A percentile compares a stretch with the other conserved stretches of the same genome.
Evolutionary conservation across 2,797 vertebrate genomes (phyloP).

Genomic region (Sarcophilus harrisii): DNA sequence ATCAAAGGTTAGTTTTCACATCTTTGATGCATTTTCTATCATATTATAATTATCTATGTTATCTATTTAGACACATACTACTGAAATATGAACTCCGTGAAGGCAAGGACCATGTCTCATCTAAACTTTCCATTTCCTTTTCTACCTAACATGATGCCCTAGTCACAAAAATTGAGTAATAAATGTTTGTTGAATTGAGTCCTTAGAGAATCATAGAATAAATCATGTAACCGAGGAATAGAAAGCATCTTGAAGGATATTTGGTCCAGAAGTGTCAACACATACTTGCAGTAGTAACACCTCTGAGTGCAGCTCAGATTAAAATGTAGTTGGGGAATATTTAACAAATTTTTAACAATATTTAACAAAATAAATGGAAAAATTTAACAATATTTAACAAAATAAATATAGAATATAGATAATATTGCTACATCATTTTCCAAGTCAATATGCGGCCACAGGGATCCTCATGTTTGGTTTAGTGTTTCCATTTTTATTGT

Average conservation of each 20-base stretch:
- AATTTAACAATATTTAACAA: not conserved
- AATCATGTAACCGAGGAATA: not conserved
- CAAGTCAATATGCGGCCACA: not conserved
- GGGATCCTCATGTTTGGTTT: not conserved
- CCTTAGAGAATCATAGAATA: not conserved
- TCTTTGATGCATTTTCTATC: not conserved
- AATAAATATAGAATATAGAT: not conserved
- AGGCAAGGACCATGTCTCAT: not conserved
- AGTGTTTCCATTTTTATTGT: not conserved
- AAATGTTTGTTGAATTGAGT: not conserved
- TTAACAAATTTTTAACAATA: not conserved
- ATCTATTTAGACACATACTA: not conserved
- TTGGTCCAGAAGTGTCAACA: not conserved
- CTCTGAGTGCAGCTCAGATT: not conserved
- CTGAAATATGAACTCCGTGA: not conserved
- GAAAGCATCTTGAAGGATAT: not conserved
- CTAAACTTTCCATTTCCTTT: not conserved
- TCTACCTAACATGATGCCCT: not conserved
- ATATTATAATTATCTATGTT: not conserved
- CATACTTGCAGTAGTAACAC: not conserved
- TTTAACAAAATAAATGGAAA: no score
- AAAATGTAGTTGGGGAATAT: not conserved
- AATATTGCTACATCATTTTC: not conserved
- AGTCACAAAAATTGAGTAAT: not conserved
- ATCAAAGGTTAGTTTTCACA: not conserved